Percentiles rank a stretch among this genome's conserved stretches.
Evolutionary conservation across 2,113 vertebrate species (phyloP).

Genomic region (Phalacrocorax aristotelis): DNA sequence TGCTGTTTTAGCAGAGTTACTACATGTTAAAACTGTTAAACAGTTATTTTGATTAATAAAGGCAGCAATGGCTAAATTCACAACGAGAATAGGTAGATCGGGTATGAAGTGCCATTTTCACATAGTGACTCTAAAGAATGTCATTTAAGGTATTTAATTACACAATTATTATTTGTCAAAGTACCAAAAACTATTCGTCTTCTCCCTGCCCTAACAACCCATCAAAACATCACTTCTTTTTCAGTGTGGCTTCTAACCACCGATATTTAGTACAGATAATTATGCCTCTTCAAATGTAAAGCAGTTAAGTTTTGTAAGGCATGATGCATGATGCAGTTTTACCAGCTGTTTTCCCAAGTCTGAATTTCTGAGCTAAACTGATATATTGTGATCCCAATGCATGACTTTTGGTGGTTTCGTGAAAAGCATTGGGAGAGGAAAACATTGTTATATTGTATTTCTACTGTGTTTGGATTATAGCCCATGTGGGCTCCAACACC

Average conservation of each 20-base stretch:
- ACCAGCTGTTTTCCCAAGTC: not conserved
- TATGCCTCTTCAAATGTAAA: not conserved
- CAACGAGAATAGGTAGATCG: fast-evolving
- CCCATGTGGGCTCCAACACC: slow-evolving; percentile 15
- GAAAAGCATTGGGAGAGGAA: not conserved
- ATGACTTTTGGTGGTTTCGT: slow-evolving; percentile 61
- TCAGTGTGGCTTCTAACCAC: not conserved
- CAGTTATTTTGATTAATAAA: not conserved
- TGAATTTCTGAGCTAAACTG: slow-evolving; percentile 22
- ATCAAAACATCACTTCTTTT: not conserved
- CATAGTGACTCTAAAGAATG: not conserved
- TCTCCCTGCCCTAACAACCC: not conserved
- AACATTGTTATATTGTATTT: slow-evolving; percentile 49
- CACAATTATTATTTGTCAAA: not conserved
- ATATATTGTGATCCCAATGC: not conserved
- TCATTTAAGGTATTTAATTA: not conserved
- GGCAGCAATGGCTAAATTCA: not conserved
- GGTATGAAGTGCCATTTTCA: not conserved
- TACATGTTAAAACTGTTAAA: not conserved
- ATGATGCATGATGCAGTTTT: not conserved
- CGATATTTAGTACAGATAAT: not conserved
- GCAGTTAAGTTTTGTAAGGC: not conserved
- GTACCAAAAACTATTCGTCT: not conserved
- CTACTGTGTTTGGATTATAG: slow-evolving; percentile 48
- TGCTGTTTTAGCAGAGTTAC: not conserved